phyloP scores from a whole-genome alignment of 2,888 invertebrate genomes.

The Diachrysia chrysitis region DNA sequence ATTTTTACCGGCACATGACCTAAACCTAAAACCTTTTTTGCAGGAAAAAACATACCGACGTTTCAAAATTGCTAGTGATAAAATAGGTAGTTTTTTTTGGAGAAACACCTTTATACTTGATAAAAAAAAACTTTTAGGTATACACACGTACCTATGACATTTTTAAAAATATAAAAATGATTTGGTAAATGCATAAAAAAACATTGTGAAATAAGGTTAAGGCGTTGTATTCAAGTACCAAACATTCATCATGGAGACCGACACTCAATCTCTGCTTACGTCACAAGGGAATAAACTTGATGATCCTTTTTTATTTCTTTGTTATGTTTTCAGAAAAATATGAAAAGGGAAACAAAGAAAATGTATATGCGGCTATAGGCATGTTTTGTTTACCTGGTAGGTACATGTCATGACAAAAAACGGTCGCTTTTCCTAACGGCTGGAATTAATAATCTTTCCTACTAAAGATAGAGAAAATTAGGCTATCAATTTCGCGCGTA shows the following conservation, averaged over 20 bases:
- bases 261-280: slow-evolving; percentile 49
- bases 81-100: not conserved
- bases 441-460: too few species aligned
- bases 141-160: too few species aligned
- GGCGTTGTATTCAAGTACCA: slow-evolving; percentile 27
- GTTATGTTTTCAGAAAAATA: slow-evolving; percentile 35
- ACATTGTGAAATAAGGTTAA: slow-evolving; percentile 13
- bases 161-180: not conserved
- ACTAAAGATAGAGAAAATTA: too few species aligned
- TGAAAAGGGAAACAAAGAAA: slow-evolving; percentile 30
- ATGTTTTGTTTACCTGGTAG: not conserved
- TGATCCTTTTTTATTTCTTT: slow-evolving; percentile 44
- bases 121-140: too few species aligned
- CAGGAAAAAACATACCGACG: not conserved
- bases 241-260: slow-evolving; percentile 41
- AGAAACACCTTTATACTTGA: too few species aligned
- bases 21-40: not conserved
- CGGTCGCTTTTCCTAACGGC: not conserved
- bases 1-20: not conserved
- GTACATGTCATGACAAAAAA: not conserved
- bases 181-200: slow-evolving; percentile 14
- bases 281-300: slow-evolving; percentile 47
- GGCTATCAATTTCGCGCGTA: too few species aligned
- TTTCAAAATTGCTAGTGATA: not conserved
- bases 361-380: slow-evolving; percentile 8